Evolutionary conservation across 2,113 vertebrate genomes (phyloP).

Genomic region (Turnix velox): DNA sequence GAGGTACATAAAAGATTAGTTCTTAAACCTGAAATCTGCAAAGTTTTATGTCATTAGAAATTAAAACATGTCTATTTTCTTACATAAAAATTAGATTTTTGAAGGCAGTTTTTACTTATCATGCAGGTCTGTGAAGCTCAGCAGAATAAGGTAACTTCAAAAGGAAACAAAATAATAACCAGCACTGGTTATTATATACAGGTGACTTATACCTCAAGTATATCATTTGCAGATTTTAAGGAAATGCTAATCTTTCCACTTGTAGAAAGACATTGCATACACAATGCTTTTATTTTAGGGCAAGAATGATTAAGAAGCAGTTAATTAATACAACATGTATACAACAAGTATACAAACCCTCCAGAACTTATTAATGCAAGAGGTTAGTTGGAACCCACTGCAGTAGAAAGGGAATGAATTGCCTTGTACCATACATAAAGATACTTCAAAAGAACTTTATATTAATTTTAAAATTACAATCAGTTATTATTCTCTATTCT

Average conservation of each 20-base stretch:
- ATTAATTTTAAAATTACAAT: background rate
- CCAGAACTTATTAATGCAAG: background rate
- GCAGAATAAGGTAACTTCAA: conserved; percentile 23
- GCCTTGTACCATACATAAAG: background rate
- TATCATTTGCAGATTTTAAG: background rate
- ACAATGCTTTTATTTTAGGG: background rate
- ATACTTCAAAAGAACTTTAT: background rate
- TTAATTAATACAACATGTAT: background rate
- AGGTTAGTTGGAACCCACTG: background rate
- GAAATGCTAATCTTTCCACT: background rate
- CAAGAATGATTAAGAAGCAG: background rate
- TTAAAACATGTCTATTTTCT: background rate
- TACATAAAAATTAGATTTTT: background rate
- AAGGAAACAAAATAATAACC: conserved; percentile 9
- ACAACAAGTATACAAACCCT: background rate
- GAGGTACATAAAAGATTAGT: background rate
- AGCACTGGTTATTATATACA: background rate
- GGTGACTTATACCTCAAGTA: background rate
- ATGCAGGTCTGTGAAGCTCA: background rate
- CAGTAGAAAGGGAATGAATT: background rate
- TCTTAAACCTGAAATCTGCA: background rate
- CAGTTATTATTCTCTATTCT: background rate
- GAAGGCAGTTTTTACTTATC: background rate
- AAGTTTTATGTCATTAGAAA: background rate
- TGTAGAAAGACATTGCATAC: background rate